Evolutionary conservation across 2,797 vertebrate genomes (phyloP), one percentile per base, ranked within the genome.

Genomic region (Sebastes vulpes): DNA sequence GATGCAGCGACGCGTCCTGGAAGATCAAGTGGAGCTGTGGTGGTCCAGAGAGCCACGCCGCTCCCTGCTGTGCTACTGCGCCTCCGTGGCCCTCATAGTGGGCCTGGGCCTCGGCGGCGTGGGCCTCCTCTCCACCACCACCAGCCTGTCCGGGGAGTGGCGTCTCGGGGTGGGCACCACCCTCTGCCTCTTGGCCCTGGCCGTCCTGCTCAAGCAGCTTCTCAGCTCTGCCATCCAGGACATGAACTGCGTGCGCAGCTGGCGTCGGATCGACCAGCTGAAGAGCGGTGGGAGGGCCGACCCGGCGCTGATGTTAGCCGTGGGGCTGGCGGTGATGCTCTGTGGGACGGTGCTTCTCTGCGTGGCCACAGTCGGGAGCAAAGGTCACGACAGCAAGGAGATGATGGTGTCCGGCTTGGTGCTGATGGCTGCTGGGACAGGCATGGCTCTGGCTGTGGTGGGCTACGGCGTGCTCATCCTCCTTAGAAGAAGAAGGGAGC

Each of bases 151-250:
- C 0, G 97, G 97, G 0, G 97, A 98, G 86, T 99, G 98, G 98
- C 96, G 98, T 16, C 94, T 99, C 6, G 97, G 95, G 0, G 96
- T 97, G 21, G 98, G 98, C 75, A 97, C 97, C 1, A 95, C 95
- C 0, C 97, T 99, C 64, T 99, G 98, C 85, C 96, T 99, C 48
- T 89, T 99, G 79, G 97, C 98, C 20, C 94, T 99, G 53, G 89
- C 97, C 0, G 95, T 99, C 5, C 95, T 99, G 46, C 96, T 98
- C 81, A 99, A 99, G 93, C 98, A 98, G 94, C 96, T 99, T 79
- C 95, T 99, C 88, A 99, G 98, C 93, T 99, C 98, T 0, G 98
- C 98, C 0, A 95, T 99, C 82, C 98, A 99, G 96, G 98, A 99
- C 95, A 99, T 99, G 98, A 98, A 98, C 88, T 99, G 98, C 23